A percentile compares a stretch with the other conserved stretches of the same genome.
These are phyloP conservation scores for Gallinago solitaria DNA, from an alignment of 2,797 vertebrate genomes.

Conservation along the genomic window DNA sequence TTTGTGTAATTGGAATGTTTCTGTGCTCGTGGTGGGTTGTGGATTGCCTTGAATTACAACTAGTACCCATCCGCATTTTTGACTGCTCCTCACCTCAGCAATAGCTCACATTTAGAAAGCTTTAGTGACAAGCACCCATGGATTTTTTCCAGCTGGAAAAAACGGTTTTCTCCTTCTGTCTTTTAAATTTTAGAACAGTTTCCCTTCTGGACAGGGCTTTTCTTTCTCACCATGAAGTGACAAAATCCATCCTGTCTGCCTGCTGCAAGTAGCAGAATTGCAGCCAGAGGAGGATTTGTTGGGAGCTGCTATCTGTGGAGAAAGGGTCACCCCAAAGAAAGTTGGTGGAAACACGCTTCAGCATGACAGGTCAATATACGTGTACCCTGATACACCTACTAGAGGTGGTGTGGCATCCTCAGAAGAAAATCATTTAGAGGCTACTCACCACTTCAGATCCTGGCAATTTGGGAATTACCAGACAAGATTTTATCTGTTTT, in stretches of 20 bases:
- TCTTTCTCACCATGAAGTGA: neutral
- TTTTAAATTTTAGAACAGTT: neutral
- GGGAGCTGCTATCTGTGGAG: neutral
- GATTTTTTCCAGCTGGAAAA: neutral
- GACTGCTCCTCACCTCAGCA: neutral
- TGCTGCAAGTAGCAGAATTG: neutral
- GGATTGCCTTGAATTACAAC: conserved; percentile 20
- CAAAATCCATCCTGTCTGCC: neutral
- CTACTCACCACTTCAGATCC: neutral
- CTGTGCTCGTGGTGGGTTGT: neutral
- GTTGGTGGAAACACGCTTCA: too few relatives aligned
- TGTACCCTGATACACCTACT: neutral
- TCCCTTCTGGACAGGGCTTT: neutral
- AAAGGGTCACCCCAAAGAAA: neutral
- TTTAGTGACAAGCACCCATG: neutral
- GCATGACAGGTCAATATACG: rapidly evolving
- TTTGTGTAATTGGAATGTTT: neutral
- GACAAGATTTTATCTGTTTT: neutral
- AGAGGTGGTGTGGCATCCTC: neutral
- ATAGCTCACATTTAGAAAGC: neutral
- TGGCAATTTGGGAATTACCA: neutral
- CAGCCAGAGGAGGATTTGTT: neutral
- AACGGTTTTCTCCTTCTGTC: neutral
- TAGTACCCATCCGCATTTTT: neutral
- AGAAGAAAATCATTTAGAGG: neutral